Evolutionary conservation across 2,888 invertebrate species (phyloP), one percentile per base, ranked within the genome.

Genomic region (Eristalis intricaria): DNA sequence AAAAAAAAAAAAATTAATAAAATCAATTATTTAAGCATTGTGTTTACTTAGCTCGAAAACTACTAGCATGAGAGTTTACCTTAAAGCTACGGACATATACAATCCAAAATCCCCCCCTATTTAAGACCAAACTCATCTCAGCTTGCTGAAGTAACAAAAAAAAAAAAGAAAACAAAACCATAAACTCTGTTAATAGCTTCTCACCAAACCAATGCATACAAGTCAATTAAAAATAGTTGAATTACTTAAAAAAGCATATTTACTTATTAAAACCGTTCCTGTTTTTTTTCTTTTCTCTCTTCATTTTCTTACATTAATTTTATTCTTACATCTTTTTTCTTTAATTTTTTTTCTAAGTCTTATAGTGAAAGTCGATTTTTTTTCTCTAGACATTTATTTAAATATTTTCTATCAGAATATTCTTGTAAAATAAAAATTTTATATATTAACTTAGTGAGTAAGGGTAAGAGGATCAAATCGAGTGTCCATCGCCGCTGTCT

Each of bases 171-270:
- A 29, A 29, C 29, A 29, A 32, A 32, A 32, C 32, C 63, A 73
- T 82, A 50, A 77, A 35, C 69, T 73, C 73, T 60, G 50, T 85
- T 69, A 70, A 70, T 43, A 78, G 86, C 86, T 82, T 83, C 65
- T 78, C 75, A 78, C 78, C 69, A 71, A 83, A 65, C 60, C 74
- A 78, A 86, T 75, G 86, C 86, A 86, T 86, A 78, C 77, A 78
- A 82, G 43, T 69, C 66, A 71, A 76, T 68, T 73, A 66, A 64
- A 74, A 70, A 77, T 77, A 86, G 61, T 85, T 77, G 29, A 60
- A 60, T 13, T 50, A 15, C 15, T 26, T 69, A 56, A 73, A 22
- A 60, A 22, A 56, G 26, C 23, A 26, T 32, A 32, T 60, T 60
- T 81, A 76, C 71, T 69, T 60, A n/a, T 70, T 70, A 7, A 63